These are phyloP conservation scores for Bradypodion pumilum DNA, from an alignment of 2,797 vertebrate species.

Conservation along the genomic window DNA sequence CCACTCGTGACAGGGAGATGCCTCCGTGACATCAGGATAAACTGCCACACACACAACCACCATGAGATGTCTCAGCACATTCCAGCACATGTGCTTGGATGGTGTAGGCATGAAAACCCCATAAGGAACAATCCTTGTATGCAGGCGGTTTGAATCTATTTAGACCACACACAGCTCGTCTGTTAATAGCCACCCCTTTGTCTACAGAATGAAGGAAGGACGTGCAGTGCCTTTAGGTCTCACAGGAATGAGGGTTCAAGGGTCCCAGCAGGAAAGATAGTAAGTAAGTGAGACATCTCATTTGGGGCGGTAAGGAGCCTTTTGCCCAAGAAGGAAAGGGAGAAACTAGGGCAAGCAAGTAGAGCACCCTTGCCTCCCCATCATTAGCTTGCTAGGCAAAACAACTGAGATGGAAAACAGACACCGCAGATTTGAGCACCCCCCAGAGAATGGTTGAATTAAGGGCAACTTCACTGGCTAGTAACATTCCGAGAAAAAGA, in stretches of 20 bases:
- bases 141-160: background rate
- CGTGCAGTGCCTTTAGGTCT: too few relatives aligned
- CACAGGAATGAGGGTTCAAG: background rate
- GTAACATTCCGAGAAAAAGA: background rate
- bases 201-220: too few relatives aligned
- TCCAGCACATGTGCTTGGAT: background rate
- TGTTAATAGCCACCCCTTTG: background rate
- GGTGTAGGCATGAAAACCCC: background rate
- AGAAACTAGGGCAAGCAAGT: background rate
- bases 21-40: background rate
- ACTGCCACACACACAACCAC: too few relatives aligned
- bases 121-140: background rate
- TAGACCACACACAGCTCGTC: background rate
- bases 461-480: background rate
- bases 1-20: background rate
- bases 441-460: background rate
- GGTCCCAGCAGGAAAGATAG: background rate
- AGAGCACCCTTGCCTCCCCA: background rate
- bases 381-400: background rate
- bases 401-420: too few relatives aligned
- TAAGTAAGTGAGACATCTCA: background rate
- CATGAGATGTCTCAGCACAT: background rate
- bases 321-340: background rate
- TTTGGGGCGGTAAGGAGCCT: background rate
- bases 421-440: background rate